phyloP scores from a whole-genome alignment of 2,888 invertebrate species.

The Oscheius sp. region DNA sequence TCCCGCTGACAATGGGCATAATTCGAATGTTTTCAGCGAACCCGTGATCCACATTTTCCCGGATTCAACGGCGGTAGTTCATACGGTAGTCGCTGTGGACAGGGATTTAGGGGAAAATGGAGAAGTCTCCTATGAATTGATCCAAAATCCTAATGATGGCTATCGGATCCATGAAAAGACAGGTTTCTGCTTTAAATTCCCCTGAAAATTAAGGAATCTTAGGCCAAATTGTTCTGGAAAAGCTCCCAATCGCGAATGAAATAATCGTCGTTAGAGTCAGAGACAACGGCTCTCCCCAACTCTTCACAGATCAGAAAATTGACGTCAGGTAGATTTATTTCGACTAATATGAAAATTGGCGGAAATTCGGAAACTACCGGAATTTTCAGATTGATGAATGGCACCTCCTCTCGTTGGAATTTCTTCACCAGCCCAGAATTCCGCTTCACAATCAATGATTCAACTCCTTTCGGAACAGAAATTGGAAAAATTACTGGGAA shows the following conservation, averaged over 20 bases:
- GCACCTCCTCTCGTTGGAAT: conserved; percentile 42
- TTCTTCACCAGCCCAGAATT: conserved; percentile 45
- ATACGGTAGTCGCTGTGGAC: conserved; percentile 56
- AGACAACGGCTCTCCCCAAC: conserved; percentile 49
- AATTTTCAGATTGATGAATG: not conserved
- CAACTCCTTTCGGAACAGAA: conserved; percentile 36
- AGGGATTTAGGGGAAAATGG: conserved; percentile 42
- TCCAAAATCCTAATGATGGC: conserved; percentile 23
- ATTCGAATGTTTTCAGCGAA: conserved; percentile 9
- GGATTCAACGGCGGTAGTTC: conserved; percentile 38
- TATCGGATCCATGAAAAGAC: conserved; percentile 23
- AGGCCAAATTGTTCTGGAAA: conserved; percentile 39
- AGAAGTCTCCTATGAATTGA: conserved; percentile 41
- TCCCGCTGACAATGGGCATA: too few species aligned
- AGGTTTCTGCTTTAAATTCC: conserved; percentile 29
- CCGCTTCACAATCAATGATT: conserved; percentile 38
- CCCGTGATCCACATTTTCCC: conserved; percentile 11
- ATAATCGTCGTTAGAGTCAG: conserved; percentile 46
- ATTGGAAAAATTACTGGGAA: conserved; percentile 42
- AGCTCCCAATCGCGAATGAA: conserved; percentile 26
- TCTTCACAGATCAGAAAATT: conserved; percentile 50
- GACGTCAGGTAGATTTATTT: conserved; percentile 13
- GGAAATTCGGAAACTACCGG: not conserved
- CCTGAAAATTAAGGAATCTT: conserved; percentile 9
- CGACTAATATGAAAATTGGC: too few species aligned